These are phyloP conservation scores for Dryobates pubescens DNA, from an alignment of 2,797 vertebrate genomes.

Conservation along the genomic window DNA sequence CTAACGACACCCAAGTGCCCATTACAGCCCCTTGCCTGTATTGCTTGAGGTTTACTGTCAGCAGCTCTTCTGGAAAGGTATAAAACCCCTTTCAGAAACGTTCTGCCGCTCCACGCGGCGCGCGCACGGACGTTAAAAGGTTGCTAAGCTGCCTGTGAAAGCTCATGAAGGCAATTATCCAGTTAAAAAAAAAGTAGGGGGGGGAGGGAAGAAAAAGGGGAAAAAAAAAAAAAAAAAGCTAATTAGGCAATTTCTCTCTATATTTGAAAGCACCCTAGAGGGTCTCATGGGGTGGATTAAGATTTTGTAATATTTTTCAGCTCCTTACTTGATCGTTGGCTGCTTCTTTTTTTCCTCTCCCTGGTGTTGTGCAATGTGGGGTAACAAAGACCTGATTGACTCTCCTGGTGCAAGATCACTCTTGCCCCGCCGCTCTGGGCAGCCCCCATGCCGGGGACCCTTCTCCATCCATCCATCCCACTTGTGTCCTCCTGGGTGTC, in stretches of 20 bases:
- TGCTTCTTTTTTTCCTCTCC: slow-evolving; percentile 3
- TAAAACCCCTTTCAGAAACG: slow-evolving; percentile 68
- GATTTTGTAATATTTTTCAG: slow-evolving; percentile 72
- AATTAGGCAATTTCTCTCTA: slow-evolving; percentile 69
- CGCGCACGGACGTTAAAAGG: slow-evolving; percentile 55
- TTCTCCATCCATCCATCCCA: background rate
- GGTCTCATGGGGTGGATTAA: slow-evolving; percentile 51
- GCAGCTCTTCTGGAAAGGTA: slow-evolving; percentile 72
- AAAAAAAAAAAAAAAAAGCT: slow-evolving; percentile 61
- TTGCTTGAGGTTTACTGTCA: slow-evolving; percentile 72
- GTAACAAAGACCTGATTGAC: slow-evolving; percentile 53
- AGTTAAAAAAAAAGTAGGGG: slow-evolving; percentile 41
- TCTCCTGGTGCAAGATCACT: slow-evolving; percentile 2
- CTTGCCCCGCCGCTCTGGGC: background rate
- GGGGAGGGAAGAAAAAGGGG: slow-evolving; percentile 23
- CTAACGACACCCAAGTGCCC: slow-evolving; percentile 73
- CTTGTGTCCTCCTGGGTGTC: accelerated
- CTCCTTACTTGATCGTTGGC: slow-evolving; percentile 44
- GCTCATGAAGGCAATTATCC: slow-evolving; percentile 69
- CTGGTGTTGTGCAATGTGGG: slow-evolving; percentile 5
- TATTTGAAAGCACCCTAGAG: slow-evolving; percentile 61
- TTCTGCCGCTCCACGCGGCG: slow-evolving; percentile 17
- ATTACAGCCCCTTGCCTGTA: slow-evolving; percentile 59
- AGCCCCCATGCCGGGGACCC: background rate
- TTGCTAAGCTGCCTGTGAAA: slow-evolving; percentile 74